A percentile compares a stretch with the other conserved stretches of the same genome.
Evolutionary conservation across 2,888 invertebrate species (phyloP).

Genomic region (Boloria selene): DNA sequence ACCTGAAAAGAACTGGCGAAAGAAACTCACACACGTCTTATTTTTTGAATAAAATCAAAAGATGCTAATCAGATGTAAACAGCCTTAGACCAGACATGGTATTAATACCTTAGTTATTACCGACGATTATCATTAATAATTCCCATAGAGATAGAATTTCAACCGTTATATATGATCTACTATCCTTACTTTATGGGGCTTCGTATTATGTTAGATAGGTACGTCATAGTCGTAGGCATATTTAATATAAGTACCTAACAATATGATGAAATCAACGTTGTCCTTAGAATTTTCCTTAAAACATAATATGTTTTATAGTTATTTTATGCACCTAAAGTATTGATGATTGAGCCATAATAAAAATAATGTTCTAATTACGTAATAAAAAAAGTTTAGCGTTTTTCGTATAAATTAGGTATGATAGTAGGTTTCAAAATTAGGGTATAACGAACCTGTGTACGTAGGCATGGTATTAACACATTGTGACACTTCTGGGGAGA

Average conservation of each 20-base stretch:
- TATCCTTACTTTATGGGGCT: no score
- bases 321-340: neutral
- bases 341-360: neutral
- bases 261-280: neutral
- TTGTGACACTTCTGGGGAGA: constrained; percentile 46
- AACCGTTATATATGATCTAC: neutral
- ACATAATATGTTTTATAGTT: neutral
- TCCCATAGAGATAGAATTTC: constrained; percentile 11
- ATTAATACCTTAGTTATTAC: neutral
- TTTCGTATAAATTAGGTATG: constrained; percentile 2
- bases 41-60: no score
- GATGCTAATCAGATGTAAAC: neutral
- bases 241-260: neutral
- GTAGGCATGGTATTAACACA: constrained; percentile 32
- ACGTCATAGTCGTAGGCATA: neutral
- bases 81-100: neutral
- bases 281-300: neutral
- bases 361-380: neutral
- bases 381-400: neutral
- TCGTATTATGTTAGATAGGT: no score
- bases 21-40: no score
- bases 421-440: neutral
- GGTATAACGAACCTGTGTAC: constrained; percentile 55
- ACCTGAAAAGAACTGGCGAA: no score
- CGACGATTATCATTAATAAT: neutral